phyloP scores from a whole-genome alignment of 2,797 vertebrate species.

The Denticeps clupeoides region DNA sequence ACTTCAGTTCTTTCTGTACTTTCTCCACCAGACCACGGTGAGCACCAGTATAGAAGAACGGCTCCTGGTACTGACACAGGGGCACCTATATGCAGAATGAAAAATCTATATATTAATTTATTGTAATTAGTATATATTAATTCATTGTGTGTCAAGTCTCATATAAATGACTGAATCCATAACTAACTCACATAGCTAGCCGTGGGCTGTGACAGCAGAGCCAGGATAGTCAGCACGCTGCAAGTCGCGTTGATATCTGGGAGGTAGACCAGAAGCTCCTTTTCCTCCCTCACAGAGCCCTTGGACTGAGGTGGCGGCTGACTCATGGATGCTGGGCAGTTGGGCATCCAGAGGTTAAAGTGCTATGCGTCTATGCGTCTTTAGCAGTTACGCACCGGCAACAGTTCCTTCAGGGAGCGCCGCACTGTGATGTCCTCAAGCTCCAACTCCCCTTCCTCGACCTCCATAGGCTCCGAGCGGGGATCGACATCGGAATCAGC shows the following conservation, averaged over 20 bases:
- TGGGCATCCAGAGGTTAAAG: constrained; percentile 49
- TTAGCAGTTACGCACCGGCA: constrained; percentile 85
- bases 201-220: constrained; percentile 38
- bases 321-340: constrained; percentile 41
- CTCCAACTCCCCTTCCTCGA: constrained; percentile 79
- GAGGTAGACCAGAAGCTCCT: constrained; percentile 37
- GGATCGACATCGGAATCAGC: constrained; percentile 52
- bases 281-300: constrained; percentile 30
- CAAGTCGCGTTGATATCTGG: constrained; percentile 38
- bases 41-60: constrained; percentile 2
- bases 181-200: constrained; percentile 41
- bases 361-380: too few relatives aligned
- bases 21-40: not conserved
- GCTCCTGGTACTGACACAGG: not conserved
- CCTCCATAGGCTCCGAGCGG: constrained; percentile 86
- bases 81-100: not conserved
- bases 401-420: constrained; percentile 74
- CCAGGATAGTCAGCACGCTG: constrained; percentile 31
- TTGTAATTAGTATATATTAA: too few relatives aligned
- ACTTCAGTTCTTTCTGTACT: not conserved
- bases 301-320: constrained; percentile 42
- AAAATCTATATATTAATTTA: constrained; percentile 19
- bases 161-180: too few relatives aligned
- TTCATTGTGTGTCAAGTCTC: too few relatives aligned
- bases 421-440: constrained; percentile 68